phyloP scores from a whole-genome alignment of 2,797 vertebrate species.

The Gallinago nigripennis region DNA sequence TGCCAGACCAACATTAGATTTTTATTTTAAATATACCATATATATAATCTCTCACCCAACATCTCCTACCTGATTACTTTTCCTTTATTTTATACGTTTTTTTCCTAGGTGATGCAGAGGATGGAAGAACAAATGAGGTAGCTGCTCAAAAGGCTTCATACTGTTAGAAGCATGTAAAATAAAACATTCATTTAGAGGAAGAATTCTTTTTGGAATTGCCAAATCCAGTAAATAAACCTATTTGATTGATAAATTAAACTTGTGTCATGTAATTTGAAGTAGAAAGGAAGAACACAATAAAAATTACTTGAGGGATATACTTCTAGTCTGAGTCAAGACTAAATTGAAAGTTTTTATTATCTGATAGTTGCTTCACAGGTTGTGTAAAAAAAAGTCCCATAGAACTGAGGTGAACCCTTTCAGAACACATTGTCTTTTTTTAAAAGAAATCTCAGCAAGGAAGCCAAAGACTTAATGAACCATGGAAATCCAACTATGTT shows the following conservation, averaged over 20 bases:
- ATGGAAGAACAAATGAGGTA: slow-evolving; percentile 16
- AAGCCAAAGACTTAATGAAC: neutral
- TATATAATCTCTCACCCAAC: neutral
- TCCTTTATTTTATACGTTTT: neutral
- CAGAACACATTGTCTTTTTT: neutral
- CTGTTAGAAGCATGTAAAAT: slow-evolving; percentile 23
- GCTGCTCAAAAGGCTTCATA: slow-evolving; percentile 9
- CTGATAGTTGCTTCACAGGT: neutral
- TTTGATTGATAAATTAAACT: neutral
- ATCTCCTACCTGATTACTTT: neutral
- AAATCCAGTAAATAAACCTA: neutral
- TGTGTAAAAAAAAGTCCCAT: neutral
- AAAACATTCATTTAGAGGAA: neutral
- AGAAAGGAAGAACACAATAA: neutral
- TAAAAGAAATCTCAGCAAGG: slow-evolving; percentile 2
- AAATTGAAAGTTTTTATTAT: neutral
- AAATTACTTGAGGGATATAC: neutral
- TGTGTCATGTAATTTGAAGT: neutral
- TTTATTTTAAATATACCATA: neutral
- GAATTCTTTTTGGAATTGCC: neutral
- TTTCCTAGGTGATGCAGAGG: neutral
- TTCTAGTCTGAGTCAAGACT: neutral
- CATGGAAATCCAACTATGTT: neutral
- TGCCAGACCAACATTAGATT: slow-evolving; percentile 80
- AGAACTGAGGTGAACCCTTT: slow-evolving; percentile 5